Percentiles rank a stretch among this genome's conserved stretches.
Conservation (phyloP, 1,140 invertebrate species). For the Drosophila tristis region DNA sequence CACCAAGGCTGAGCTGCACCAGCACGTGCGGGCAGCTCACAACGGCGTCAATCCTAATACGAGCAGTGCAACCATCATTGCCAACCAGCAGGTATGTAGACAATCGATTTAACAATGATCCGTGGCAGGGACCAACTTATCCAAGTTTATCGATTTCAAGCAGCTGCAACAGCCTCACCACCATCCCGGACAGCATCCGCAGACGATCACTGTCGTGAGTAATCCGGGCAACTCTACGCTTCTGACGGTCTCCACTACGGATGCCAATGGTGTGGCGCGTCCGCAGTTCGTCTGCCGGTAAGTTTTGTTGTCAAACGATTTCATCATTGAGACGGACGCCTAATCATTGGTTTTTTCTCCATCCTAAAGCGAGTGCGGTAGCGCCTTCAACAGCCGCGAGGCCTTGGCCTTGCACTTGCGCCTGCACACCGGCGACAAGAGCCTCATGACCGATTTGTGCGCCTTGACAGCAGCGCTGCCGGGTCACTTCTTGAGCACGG, state of each 20-base stretch:
- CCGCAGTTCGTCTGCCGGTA: constrained; percentile 85
- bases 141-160: constrained; percentile 38
- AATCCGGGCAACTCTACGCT: constrained; percentile 79
- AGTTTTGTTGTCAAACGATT: neutral
- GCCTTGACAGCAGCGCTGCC: constrained; percentile 91
- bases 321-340: neutral
- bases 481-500: constrained; percentile 87
- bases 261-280: constrained; percentile 65
- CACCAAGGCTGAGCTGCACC: constrained; percentile 88
- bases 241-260: constrained; percentile 74
- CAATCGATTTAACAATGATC: no score
- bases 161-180: constrained; percentile 84
- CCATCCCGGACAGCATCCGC: constrained; percentile 84
- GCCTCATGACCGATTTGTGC: constrained; percentile 93
- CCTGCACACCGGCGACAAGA: constrained; percentile 92
- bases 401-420: constrained; percentile 91
- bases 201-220: constrained; percentile 83
- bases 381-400: constrained; percentile 89
- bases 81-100: constrained; percentile 74
- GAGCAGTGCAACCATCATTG: constrained; percentile 83
- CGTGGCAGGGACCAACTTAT: constrained; percentile 65
- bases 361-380: constrained; percentile 87
- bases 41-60: constrained; percentile 84
- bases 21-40: constrained; percentile 88
- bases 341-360: neutral